Conservation (phyloP, 2,888 invertebrate genomes). For the Dryobota labecula region DNA sequence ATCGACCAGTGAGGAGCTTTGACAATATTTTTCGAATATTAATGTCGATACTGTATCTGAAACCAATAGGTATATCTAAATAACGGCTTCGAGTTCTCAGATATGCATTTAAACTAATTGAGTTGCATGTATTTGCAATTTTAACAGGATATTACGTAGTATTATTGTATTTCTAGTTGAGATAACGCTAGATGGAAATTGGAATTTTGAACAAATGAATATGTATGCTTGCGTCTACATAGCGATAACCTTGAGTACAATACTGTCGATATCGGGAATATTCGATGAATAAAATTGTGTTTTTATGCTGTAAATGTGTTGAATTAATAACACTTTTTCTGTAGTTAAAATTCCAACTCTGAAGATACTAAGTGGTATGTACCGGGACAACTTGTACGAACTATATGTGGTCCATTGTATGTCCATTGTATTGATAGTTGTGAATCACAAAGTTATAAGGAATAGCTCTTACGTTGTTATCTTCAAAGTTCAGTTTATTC, state of each 20-base stretch:
- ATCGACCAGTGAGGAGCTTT: slow-evolving; percentile 86
- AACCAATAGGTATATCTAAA: slow-evolving; percentile 74
- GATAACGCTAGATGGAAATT: slow-evolving; percentile 62
- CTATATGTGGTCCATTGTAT: slow-evolving; percentile 9
- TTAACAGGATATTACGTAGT: slow-evolving; percentile 57
- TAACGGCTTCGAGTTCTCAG: slow-evolving; percentile 63
- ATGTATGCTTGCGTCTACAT: slow-evolving; percentile 54
- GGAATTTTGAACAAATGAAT: slow-evolving; percentile 62
- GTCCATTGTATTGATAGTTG: slow-evolving; percentile 6
- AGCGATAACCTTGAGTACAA: slow-evolving; percentile 50
- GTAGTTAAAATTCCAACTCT: slow-evolving; percentile 33
- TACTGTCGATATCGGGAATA: slow-evolving; percentile 31
- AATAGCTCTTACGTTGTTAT: background rate
- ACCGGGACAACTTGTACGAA: slow-evolving; percentile 6
- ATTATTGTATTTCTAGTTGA: slow-evolving; percentile 58
- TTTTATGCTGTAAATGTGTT: slow-evolving; percentile 66
- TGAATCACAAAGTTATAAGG: slow-evolving; percentile 33
- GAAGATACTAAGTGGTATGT: slow-evolving; percentile 30
- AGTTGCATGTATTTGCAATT: slow-evolving; percentile 72
- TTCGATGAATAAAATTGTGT: slow-evolving; percentile 66
- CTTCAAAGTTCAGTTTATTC: background rate
- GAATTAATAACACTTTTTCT: slow-evolving; percentile 31
- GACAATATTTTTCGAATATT: slow-evolving; percentile 89
- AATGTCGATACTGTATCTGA: slow-evolving; percentile 83
- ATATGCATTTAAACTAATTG: slow-evolving; percentile 73